Conservation (phyloP, 2,797 vertebrate genomes). For the Kryptolebias ocellatus region DNA sequence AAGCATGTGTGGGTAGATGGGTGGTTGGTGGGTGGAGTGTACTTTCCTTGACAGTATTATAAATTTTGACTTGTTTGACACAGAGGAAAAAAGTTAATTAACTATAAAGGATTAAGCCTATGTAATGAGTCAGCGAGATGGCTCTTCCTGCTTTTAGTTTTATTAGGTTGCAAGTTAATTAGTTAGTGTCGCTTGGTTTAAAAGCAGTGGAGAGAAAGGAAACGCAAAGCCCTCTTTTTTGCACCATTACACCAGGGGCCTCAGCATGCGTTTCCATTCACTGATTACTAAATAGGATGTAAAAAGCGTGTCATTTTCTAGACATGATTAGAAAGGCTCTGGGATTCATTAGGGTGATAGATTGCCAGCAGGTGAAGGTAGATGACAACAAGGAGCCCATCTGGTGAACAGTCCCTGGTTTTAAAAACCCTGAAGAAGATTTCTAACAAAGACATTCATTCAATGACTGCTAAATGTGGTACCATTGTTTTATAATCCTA, state of each 20-base stretch:
- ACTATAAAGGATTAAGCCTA: constrained; percentile 70
- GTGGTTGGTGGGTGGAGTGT: constrained; percentile 7
- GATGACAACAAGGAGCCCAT: constrained; percentile 33
- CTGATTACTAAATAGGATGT: constrained; percentile 40
- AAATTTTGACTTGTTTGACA: constrained; percentile 61
- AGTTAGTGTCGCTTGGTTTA: constrained; percentile 65
- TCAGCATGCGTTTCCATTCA: constrained; percentile 20
- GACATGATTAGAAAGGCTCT: constrained; percentile 45
- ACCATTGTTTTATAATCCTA: not conserved
- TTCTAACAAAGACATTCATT: not conserved
- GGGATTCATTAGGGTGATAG: constrained; percentile 48
- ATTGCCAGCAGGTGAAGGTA: constrained; percentile 43
- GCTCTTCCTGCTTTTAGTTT: constrained; percentile 72
- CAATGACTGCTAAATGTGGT: not conserved
- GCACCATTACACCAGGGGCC: constrained; percentile 22
- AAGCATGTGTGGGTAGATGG: not conserved
- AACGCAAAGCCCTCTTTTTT: constrained; percentile 32
- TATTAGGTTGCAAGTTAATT: constrained; percentile 72
- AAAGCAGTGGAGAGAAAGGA: constrained; percentile 24
- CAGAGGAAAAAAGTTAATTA: constrained; percentile 65
- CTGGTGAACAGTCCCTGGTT: constrained; percentile 27
- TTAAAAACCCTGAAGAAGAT: not conserved
- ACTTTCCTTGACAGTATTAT: constrained; percentile 51
- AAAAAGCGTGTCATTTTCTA: constrained; percentile 42
- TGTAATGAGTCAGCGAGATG: constrained; percentile 68